A percentile compares a stretch with the other conserved stretches of the same genome.
phyloP scores from a whole-genome alignment of 2,888 invertebrate genomes.

The Cremastinae sp. region DNA sequence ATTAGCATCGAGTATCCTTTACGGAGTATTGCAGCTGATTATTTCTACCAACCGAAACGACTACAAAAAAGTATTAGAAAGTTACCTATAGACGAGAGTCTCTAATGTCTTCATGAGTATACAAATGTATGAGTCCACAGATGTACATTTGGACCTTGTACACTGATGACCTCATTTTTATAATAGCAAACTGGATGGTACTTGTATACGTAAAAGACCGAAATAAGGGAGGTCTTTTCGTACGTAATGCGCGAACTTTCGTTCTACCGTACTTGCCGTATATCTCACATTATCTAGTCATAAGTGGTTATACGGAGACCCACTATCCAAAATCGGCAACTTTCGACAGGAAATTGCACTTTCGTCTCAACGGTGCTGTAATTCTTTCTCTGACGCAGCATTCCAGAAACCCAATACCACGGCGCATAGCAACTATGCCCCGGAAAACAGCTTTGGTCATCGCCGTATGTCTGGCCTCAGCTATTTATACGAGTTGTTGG shows the following conservation, averaged over 20 bases:
- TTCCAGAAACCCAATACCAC: slow-evolving; percentile 45
- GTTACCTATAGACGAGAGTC: not conserved
- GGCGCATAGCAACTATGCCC: slow-evolving; percentile 32
- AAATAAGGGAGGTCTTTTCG: slow-evolving; percentile 54
- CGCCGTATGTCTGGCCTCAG: slow-evolving; percentile 11
- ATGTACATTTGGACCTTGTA: slow-evolving; percentile 47
- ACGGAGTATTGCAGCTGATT: slow-evolving; percentile 53
- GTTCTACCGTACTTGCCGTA: not conserved
- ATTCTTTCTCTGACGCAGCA: slow-evolving; percentile 61
- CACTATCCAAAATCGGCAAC: slow-evolving; percentile 60
- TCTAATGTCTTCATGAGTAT: slow-evolving; percentile 18
- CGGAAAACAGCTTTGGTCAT: slow-evolving; percentile 22
- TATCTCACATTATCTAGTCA: slow-evolving; percentile 21
- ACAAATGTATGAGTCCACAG: slow-evolving; percentile 36
- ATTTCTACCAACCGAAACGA: slow-evolving; percentile 57
- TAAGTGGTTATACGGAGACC: slow-evolving; percentile 50
- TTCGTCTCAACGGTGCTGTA: slow-evolving; percentile 60
- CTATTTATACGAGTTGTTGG: slow-evolving; percentile 33
- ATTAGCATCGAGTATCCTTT: slow-evolving; percentile 49
- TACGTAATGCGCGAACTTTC: slow-evolving; percentile 1
- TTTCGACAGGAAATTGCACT: slow-evolving; percentile 62
- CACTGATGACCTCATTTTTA: slow-evolving; percentile 30
- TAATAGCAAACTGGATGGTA: slow-evolving; percentile 47
- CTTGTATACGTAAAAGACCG: slow-evolving; percentile 53
- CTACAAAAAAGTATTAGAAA: slow-evolving; percentile 48